Base-by-base conservation (phyloP, 2,797 vertebrate genomes). In the Sebastes iracundus region DNA sequence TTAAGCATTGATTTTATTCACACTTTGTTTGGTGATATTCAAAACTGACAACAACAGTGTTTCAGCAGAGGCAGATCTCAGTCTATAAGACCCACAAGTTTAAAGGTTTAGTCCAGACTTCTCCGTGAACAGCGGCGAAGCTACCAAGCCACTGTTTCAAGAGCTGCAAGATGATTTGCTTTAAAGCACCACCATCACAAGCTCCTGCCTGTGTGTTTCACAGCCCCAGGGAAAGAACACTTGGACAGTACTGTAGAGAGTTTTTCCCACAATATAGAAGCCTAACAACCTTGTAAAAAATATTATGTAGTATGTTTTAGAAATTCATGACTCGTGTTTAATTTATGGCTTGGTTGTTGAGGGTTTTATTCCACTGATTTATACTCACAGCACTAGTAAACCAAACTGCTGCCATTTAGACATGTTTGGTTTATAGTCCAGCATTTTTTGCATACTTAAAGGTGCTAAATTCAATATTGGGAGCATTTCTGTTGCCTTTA, bases 151-250 rank as follows among this genome's bases (percentile, higher is more conserved):
- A 65, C 82, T 80, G 70, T 77, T 80, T 86, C 55, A 84, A 70
- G 53, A 87, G 90, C 75, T 89, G 72, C 83, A 56, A 58, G 65
- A 67, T 72, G 65, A 78, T 87, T 85, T 88, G 58, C 16, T 27
- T 88, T 67, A 60, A 70, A 89, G 79, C 32, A 6, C 6, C 67
- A 25, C 46, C 4, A 7, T 68, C 65, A 84, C 86, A 91, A 69
- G 89, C 62, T 58, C 52, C 68, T 83, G 77, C 87, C 85, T 88
- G 87, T 66, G 20, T 33, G 58, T 82, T 63, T 64, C 58, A 73
- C 46, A 69, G 83, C 79, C 72, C 5, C 13, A 3, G 79, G 79
- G 78, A 80, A 81, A 81, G 22, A 88, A 53, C 2, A 33, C 62
- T 72, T 67, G 2, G 52, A 38, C 33, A 67, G 30, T 27, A 28